phyloP scores from a whole-genome alignment of 2,888 invertebrate genomes.

The Icerya purchasi region DNA sequence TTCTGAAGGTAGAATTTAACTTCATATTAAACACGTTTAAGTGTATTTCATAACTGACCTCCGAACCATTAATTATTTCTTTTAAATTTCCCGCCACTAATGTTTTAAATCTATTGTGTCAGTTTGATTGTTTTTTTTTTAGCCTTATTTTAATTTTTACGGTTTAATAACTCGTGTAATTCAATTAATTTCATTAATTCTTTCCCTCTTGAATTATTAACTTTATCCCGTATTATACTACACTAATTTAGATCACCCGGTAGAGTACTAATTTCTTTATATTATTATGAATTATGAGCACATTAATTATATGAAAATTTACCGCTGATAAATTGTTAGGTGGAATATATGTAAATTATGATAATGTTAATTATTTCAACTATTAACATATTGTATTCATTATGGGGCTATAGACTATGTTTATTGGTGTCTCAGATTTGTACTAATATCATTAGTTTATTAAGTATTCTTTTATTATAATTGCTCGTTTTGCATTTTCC shows the following conservation, averaged over 20 bases:
- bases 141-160: neutral
- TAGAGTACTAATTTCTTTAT: too few relatives aligned
- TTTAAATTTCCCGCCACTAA: neutral
- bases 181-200: neutral
- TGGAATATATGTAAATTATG: neutral
- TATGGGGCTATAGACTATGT: neutral
- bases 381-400: too few relatives aligned
- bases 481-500: neutral
- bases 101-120: neutral
- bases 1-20: neutral
- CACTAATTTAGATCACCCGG: neutral
- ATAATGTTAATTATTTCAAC: too few relatives aligned
- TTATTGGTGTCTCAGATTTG: neutral
- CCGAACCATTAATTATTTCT: neutral
- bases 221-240: neutral
- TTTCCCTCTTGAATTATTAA: neutral
- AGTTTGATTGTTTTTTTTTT: neutral
- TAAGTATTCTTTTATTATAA: neutral
- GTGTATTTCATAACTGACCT: neutral
- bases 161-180: neutral
- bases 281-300: neutral
- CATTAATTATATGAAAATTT: neutral
- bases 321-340: neutral
- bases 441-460: neutral
- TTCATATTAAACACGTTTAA: neutral